Percentiles rank a stretch among this genome's conserved stretches.
These are phyloP conservation scores for Xanthia togata DNA, from an alignment of 2,888 invertebrate genomes.

Conservation along the genomic window DNA sequence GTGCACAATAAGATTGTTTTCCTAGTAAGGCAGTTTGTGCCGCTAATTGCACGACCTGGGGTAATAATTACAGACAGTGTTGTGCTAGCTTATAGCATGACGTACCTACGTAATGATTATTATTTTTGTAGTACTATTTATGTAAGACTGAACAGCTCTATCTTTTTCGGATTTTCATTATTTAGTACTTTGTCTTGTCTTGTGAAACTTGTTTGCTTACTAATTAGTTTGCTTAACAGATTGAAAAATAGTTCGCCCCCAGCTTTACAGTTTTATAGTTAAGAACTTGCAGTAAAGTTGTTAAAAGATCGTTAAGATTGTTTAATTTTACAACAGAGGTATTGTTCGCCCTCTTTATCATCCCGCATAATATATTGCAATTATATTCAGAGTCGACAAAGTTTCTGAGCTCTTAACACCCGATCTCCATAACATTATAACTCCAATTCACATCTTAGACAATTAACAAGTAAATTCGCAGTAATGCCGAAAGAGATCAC, in stretches of 20 bases:
- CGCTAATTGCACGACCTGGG: not conserved
- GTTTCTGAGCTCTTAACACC: conserved; percentile 62
- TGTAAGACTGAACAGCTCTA: conserved; percentile 13
- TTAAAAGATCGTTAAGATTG: conserved; percentile 53
- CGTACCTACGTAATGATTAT: not conserved
- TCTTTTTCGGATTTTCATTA: conserved; percentile 26
- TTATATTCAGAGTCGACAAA: conserved; percentile 64
- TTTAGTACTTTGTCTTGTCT: conserved; percentile 44
- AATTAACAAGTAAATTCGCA: conserved; percentile 79
- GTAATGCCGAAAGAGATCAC: conserved; percentile 81
- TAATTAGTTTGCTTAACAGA: conserved; percentile 52
- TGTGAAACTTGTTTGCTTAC: conserved; percentile 50
- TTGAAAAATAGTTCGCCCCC: conserved; percentile 53
- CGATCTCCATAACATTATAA: conserved; percentile 64
- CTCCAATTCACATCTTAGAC: conserved; percentile 70
- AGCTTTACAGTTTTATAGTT: conserved; percentile 51
- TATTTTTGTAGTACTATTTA: not conserved
- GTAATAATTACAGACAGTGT: not conserved
- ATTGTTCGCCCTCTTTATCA: conserved; percentile 54
- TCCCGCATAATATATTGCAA: conserved; percentile 61
- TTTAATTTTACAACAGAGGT: conserved; percentile 55
- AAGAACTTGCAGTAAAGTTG: conserved; percentile 47
- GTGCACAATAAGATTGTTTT: not conserved
- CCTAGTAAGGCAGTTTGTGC: not conserved
- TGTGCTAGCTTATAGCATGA: not conserved